Conservation (phyloP, 2,113 vertebrate species). For the Malurus alboscapulatus region DNA sequence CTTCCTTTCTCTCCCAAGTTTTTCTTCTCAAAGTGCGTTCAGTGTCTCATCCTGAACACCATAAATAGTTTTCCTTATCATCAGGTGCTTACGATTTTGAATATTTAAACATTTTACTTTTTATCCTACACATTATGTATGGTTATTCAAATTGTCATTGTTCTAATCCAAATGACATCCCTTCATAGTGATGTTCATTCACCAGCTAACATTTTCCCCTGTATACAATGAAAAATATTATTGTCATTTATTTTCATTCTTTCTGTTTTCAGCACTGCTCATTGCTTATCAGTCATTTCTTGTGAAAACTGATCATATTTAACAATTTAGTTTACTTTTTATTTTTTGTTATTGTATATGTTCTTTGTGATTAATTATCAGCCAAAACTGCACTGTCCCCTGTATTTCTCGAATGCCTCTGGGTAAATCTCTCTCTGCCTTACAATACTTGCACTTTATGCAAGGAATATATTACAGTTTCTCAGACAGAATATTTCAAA, state of each 20-base stretch:
- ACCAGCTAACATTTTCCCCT: not conserved
- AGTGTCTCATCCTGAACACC: not conserved
- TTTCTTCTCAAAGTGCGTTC: not conserved
- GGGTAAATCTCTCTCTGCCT: not conserved
- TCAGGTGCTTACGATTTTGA: not conserved
- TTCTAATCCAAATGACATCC: not conserved
- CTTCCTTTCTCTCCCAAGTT: not conserved
- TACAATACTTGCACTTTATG: not conserved
- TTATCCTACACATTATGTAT: not conserved
- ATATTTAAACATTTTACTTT: not conserved
- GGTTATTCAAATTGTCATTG: not conserved
- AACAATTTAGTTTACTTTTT: not conserved
- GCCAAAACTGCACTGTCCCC: not conserved
- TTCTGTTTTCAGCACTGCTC: not conserved
- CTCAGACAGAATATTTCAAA: not conserved
- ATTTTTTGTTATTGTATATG: not conserved
- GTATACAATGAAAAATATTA: accelerated
- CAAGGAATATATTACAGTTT: not conserved
- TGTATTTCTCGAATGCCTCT: not conserved
- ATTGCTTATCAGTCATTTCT: not conserved
- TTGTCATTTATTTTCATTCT: not conserved
- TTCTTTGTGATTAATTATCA: not conserved
- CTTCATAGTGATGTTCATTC: not conserved
- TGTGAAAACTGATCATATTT: not conserved
- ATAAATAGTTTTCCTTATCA: not conserved